A percentile compares a stretch with the other conserved stretches of the same genome.
These are phyloP conservation scores for Limnephilus rhombicus DNA, from an alignment of 2,888 invertebrate species.

Conservation along the genomic window DNA sequence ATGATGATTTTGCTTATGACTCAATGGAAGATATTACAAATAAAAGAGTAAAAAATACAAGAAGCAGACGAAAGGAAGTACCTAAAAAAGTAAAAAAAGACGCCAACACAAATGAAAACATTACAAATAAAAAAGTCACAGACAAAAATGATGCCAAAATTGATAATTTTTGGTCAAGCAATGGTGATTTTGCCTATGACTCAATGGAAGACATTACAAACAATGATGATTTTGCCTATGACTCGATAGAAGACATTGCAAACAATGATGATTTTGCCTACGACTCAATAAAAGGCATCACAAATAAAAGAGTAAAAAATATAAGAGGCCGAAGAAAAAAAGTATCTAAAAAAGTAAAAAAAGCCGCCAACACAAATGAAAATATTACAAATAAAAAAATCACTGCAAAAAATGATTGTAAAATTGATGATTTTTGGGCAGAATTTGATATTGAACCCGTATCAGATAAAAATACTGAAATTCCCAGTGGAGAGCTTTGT, in stretches of 20 bases:
- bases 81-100: background rate
- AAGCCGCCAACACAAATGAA: background rate
- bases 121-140: no score
- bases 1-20: background rate
- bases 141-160: no score
- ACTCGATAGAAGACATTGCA: background rate
- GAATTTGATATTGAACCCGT: background rate
- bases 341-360: background rate
- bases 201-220: background rate
- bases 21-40: background rate
- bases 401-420: background rate
- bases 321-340: background rate
- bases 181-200: no score
- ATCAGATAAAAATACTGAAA: background rate
- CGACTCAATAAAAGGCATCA: background rate
- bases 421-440: background rate
- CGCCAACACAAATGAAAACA: background rate
- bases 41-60: background rate
- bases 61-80: background rate
- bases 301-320: conserved; percentile 1
- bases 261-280: background rate
- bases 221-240: background rate
- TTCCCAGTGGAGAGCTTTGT: background rate
- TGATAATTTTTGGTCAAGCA: background rate
- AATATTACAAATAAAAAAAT: background rate